Base-by-base conservation (phyloP, 2,797 vertebrate species). In the Cynodonichthys magdalenae region DNA sequence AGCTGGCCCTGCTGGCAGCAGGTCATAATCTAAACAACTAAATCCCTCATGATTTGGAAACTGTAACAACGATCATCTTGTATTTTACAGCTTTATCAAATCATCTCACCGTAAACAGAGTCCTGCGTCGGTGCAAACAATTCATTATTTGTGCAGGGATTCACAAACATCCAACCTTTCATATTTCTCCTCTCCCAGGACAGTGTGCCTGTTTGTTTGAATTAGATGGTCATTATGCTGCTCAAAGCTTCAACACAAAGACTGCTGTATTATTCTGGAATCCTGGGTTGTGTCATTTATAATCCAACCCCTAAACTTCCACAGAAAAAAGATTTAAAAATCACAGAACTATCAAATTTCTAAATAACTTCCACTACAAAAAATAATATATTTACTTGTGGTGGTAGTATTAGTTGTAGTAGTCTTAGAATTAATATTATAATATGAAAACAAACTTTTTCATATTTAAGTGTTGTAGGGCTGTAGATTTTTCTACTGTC, bases 261-360 rank as follows among this genome's bases (percentile, higher is more conserved):
- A 45, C 56, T 56, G 17, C 34, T 71, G 24, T 19, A 10, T 69
- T 39, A 34, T 52, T 15, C 53, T 45, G 31, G 48, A 74, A 64
- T 65, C 14, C n/a, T 36, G 59, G 39, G 44, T 71, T 46, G 51
- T 18, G 72, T 87, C 50, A 61, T 48, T 6, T 27, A 54, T 54
- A 53, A 65, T 62, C 67, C 76, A 24, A 24, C 24, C 3, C 24
- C 24, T 24, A 24, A 24, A 24, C 24, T 24, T 24, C 24, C 24
- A n/a, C n/a, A 14, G 36, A 11, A 14, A 4, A 24, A 24, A 24
- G 2, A 39, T 12, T 39, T 14, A 12, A 39, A 39, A 12, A 4
- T 39, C 36, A 7, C 31, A 31, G 31, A 31, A 31, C 31, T 31
- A 9, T 31, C 4, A 31, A 24, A 24, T 2, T 2, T 24, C 24